phyloP scores from a whole-genome alignment of 1,140 invertebrate genomes.

The Drosophila chauvacae region DNA sequence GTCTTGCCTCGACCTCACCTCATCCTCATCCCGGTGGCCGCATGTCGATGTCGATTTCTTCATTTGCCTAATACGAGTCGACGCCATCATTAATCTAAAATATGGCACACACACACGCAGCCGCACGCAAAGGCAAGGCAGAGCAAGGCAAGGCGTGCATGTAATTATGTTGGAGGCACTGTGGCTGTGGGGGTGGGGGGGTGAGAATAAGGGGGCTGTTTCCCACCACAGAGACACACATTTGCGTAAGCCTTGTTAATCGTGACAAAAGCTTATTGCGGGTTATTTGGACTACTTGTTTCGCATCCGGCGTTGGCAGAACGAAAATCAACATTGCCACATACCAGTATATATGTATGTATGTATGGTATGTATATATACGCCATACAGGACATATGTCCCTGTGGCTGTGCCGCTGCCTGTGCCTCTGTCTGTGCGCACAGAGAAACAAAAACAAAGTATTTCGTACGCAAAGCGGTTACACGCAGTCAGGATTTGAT shows the following conservation, averaged over 20 bases:
- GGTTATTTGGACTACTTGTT: conserved; percentile 82
- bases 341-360: conserved; percentile 9
- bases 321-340: conserved; percentile 74
- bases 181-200: not conserved
- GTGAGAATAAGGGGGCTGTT: not conserved
- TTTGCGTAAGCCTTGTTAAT: conserved; percentile 81
- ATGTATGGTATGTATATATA: not conserved
- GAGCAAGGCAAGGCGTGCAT: conserved; percentile 51
- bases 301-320: conserved; percentile 75
- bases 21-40: conserved; percentile 19
- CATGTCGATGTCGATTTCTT: conserved; percentile 79
- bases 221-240: conserved; percentile 42
- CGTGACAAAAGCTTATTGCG: conserved; percentile 82
- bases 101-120: conserved; percentile 72
- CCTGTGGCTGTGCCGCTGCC: conserved; percentile 12
- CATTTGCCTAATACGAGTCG: conserved; percentile 80
- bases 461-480: conserved; percentile 36
- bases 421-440: conserved; percentile 24
- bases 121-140: conserved; percentile 21
- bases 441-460: conserved; percentile 44
- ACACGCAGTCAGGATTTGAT: conserved; percentile 47
- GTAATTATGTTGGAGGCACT: conserved; percentile 69
- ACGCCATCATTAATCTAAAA: conserved; percentile 82
- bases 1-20: conserved; percentile 14
- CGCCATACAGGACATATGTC: conserved; percentile 12